Evolutionary conservation across 1,140 invertebrate species (phyloP).

Genomic region (Drosophila subpulchrella): DNA sequence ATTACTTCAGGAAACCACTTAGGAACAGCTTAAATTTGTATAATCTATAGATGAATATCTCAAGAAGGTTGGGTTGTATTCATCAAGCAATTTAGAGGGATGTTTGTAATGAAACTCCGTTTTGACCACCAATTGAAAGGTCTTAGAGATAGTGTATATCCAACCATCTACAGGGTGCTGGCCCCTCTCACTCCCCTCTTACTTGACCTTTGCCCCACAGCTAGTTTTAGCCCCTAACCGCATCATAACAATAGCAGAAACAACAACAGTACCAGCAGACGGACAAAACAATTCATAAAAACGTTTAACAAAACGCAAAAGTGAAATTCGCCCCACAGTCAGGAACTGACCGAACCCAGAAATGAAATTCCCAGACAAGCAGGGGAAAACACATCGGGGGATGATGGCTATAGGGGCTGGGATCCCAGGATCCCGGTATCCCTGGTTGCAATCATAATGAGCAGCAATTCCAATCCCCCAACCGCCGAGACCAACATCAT

Average conservation of each 20-base stretch:
- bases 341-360: constrained; percentile 41
- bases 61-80: no score
- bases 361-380: constrained; percentile 75
- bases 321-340: constrained; percentile 40
- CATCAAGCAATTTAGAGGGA: no score
- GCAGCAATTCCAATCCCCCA: constrained; percentile 39
- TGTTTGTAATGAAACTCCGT: no score
- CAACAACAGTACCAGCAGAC: constrained; percentile 32
- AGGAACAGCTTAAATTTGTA: no score
- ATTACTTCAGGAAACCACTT: no score
- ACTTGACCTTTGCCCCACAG: constrained; percentile 42
- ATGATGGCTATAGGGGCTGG: constrained; percentile 4
- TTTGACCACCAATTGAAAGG: no score
- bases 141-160: neutral
- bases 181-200: neutral
- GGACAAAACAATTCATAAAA: constrained; percentile 75
- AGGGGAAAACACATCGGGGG: constrained; percentile 10
- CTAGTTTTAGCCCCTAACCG: constrained; percentile 45
- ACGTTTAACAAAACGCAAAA: constrained; percentile 80
- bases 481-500: constrained; percentile 4
- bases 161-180: constrained; percentile 11
- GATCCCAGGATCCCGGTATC: constrained; percentile 2
- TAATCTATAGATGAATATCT: no score
- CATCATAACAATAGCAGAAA: constrained; percentile 47
- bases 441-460: constrained; percentile 69